A percentile compares a stretch with the other conserved stretches of the same genome.
phyloP scores from a whole-genome alignment of 2,888 invertebrate species.

The Chelonus formosanus region DNA sequence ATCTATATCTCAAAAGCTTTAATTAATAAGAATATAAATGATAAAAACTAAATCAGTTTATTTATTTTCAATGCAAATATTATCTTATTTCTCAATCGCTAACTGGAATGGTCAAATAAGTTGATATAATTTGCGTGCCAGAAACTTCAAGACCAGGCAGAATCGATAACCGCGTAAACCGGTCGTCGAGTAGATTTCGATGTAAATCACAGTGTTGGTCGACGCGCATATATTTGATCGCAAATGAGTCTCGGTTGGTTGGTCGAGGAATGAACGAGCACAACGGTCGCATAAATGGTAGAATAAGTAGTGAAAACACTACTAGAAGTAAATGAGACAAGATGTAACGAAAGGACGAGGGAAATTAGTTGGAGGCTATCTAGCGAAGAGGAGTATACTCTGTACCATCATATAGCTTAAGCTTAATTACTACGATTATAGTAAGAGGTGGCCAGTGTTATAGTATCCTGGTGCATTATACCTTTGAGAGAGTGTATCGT shows the following conservation, averaged over 20 bases:
- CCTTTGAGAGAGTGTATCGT: constrained; percentile 26
- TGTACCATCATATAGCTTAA: constrained; percentile 47
- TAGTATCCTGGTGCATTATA: constrained; percentile 44
- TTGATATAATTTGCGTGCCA: constrained; percentile 23
- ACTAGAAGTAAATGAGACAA: constrained; percentile 19
- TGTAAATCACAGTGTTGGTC: constrained; percentile 52
- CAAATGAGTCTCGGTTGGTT: constrained; percentile 38
- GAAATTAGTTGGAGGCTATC: background rate
- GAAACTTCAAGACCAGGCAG: constrained; percentile 36
- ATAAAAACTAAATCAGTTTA: too few relatives aligned
- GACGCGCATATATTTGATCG: constrained; percentile 45
- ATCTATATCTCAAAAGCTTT: background rate
- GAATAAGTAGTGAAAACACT: constrained; percentile 7
- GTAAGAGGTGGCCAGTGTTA: constrained; percentile 46
- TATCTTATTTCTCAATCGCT: constrained; percentile 15
- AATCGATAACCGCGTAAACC: constrained; percentile 43
- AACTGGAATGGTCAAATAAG: constrained; percentile 13
- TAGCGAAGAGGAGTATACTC: too few relatives aligned
- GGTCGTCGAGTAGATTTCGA: constrained; percentile 48
- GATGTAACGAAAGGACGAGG: background rate
- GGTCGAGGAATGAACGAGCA: constrained; percentile 32
- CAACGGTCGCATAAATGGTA: constrained; percentile 15
- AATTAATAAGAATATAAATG: background rate
- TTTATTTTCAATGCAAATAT: background rate
- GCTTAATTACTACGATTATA: constrained; percentile 57